Conservation (phyloP, 2,113 vertebrate species). For the Urocynchramus pylzowi region DNA sequence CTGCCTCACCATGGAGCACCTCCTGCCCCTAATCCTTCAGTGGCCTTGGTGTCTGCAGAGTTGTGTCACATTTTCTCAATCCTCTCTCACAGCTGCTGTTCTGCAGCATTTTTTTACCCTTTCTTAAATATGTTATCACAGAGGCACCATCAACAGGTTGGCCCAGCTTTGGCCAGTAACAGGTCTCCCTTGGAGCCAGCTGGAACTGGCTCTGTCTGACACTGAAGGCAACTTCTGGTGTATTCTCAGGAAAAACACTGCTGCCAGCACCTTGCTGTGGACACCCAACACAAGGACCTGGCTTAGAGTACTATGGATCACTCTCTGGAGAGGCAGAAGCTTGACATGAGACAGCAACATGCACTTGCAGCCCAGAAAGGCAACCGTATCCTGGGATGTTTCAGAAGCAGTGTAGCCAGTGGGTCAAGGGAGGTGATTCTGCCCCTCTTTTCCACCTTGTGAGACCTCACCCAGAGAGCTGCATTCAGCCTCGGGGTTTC, state of each 20-base stretch:
- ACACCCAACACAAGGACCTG: neutral
- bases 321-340: neutral
- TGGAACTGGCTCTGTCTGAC: neutral
- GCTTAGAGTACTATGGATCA: neutral
- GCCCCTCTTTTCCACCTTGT: neutral
- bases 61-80: neutral
- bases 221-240: neutral
- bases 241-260: neutral
- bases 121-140: neutral
- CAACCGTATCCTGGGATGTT: fast-evolving
- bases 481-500: fast-evolving
- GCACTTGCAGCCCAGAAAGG: neutral
- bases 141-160: neutral
- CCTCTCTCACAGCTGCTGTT: neutral
- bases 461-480: neutral
- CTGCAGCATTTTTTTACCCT: neutral
- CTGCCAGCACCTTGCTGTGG: neutral
- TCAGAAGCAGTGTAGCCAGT: neutral
- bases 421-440: neutral
- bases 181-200: neutral
- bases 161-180: neutral
- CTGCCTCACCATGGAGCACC: neutral
- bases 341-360: neutral
- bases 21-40: neutral
- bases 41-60: neutral